Conservation (phyloP, 1,140 invertebrate genomes). For the Drosophila auraria region DNA sequence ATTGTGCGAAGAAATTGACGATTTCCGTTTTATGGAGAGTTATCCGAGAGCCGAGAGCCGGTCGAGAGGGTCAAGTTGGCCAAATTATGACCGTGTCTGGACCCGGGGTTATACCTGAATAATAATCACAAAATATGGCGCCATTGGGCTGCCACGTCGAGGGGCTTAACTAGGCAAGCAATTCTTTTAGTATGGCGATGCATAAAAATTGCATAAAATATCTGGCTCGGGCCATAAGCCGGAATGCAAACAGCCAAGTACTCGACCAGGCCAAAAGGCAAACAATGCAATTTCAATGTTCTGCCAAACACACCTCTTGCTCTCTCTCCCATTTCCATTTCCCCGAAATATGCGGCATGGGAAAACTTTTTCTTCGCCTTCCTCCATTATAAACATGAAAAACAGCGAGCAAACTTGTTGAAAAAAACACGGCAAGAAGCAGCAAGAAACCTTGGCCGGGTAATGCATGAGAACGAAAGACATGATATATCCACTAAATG, state of each 20-base stretch:
- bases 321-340: not conserved
- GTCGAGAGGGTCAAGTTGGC: slow-evolving; percentile 28
- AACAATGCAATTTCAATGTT: slow-evolving; percentile 75
- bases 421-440: slow-evolving; percentile 66
- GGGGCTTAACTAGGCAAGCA: slow-evolving; percentile 73
- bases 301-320: slow-evolving; percentile 13
- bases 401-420: slow-evolving; percentile 69
- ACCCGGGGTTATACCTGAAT: slow-evolving; percentile 11
- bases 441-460: slow-evolving; percentile 68
- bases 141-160: slow-evolving; percentile 59
- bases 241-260: slow-evolving; percentile 70
- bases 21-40: slow-evolving; percentile 55
- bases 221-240: slow-evolving; percentile 59
- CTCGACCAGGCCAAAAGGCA: slow-evolving; percentile 69
- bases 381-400: slow-evolving; percentile 53
- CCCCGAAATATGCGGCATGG: slow-evolving; percentile 67
- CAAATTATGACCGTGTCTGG: slow-evolving; percentile 45
- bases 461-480: slow-evolving; percentile 63
- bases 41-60: slow-evolving; percentile 29
- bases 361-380: slow-evolving; percentile 35
- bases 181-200: slow-evolving; percentile 72
- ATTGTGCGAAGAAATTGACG: slow-evolving; percentile 56
- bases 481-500: slow-evolving; percentile 59
- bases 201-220: slow-evolving; percentile 71
- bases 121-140: slow-evolving; percentile 66